Evolutionary conservation across 2,113 vertebrate species (phyloP), one percentile per base, ranked within the genome.

Genomic region (Carassius carassius): DNA sequence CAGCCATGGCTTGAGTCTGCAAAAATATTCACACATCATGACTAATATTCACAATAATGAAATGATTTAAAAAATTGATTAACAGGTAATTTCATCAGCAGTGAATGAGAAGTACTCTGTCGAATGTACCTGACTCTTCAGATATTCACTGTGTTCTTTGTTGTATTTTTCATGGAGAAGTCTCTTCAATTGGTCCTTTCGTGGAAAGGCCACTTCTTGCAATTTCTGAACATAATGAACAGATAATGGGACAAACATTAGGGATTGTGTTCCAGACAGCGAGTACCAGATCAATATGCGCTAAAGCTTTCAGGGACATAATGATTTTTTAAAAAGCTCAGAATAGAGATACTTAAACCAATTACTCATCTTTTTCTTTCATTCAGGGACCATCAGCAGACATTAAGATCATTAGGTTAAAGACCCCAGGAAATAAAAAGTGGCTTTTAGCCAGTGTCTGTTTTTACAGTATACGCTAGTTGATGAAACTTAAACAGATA

Each of bases 121-220:
- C 54, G 9, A 78, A n/a, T 23, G 51, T 35, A 95, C 95, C 93
- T 95, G 93, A 41, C 83, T 89, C 87, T 94, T 95, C 86, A 97
- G 92, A 92, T 97, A 96, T 89, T 98, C 96, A 85, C 92, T 94
- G 91, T 99, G 96, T 90, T 99, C 97, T 89, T 93, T 73, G 80
- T 90, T 95, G 88, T 99, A 99, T 91, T 99, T 99, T 92, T 96
- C 97, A 90, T 98, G 90, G 82, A 99, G 95, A 82, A 95, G 95
- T 87, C 94, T 96, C 94, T 97, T 98, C 89, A 99, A 73, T 72
- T 98, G 96, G 35, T 99, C 98, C 86, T 96, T 98, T 78, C 96
- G 93, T 91, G 97, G 97, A 94, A 99, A 99, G 17, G 97, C 98
- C 90, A 97, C 94, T 58, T 99, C 97, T 91, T 99, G 97, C 86